Evolutionary conservation across 2,113 vertebrate genomes (phyloP), one percentile per base, ranked within the genome.

Genomic region (Hippocampus barbouri): DNA sequence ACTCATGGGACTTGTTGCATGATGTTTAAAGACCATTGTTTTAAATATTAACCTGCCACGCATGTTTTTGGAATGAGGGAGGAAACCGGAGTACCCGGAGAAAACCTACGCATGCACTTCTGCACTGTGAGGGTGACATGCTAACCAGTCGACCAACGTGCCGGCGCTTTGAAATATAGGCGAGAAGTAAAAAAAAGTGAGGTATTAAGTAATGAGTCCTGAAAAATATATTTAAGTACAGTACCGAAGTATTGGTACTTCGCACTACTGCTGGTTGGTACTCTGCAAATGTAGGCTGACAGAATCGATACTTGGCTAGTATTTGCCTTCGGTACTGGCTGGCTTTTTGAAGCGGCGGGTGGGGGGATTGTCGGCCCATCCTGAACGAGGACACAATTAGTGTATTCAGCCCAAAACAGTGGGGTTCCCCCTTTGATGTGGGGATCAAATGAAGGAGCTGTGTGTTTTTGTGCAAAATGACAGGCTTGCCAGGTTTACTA

Each of bases 401-500:
- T 93, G 94, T 93, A 94, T 94, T 95, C 93, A 96, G 93, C 89
- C 88, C 89, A 93, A 95, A 95, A 95, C 94, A 94, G 94, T 93
- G 92, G 94, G 95, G 94, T 94, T 94, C 93, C 94, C 93, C 89
- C 94, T 97, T 96, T 97, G 95, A 97, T 94, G 94, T 95, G 87
- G 87, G 94, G 93, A 95, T 96, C 94, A 96, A 96, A 95, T 94
- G 92, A 94, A 93, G 91, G 91, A 94, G 93, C 92, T 93, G 94
- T 94, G 93, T 93, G 94, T 94, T 95, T 96, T 96, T 96, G 94
- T 95, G 93, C 93, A 94, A 95, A 94, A 95, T 95, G 94, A 95
- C 95, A 95, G 94, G 90, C 92, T 92, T 94, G 94, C 93, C 94
- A 93, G 93, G 93, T 95, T 95, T 94, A 92, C 94, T 95, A 95